Conservation (phyloP, 1,140 invertebrate species). For the Drosophila mauritiana region DNA sequence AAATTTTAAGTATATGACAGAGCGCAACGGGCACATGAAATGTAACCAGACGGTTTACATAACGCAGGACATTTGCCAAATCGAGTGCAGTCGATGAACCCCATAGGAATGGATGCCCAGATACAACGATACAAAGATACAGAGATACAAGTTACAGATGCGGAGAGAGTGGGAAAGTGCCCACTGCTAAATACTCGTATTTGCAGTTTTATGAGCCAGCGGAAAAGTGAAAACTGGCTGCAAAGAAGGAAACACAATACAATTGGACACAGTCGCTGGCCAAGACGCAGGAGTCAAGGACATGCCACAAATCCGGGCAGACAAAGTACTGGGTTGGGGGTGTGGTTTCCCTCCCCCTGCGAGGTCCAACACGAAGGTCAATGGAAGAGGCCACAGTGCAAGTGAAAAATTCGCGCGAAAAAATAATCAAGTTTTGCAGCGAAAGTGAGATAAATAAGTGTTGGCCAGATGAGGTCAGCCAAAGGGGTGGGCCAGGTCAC, state of each 20-base stretch:
- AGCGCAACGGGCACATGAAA: slow-evolving; percentile 27
- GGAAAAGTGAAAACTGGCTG: slow-evolving; percentile 71
- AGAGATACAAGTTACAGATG: slow-evolving; percentile 18
- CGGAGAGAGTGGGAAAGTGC: slow-evolving; percentile 13
- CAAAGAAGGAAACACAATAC: slow-evolving; percentile 61
- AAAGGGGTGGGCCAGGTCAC: slow-evolving; percentile 9
- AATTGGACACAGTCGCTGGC: slow-evolving; percentile 46
- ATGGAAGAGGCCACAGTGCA: slow-evolving; percentile 59
- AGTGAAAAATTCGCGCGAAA: slow-evolving; percentile 60
- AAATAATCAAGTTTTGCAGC: slow-evolving; percentile 73
- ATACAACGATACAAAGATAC: slow-evolving; percentile 10
- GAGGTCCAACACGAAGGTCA: slow-evolving; percentile 48
- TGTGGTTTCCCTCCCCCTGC: not conserved
- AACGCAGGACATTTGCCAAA: slow-evolving; percentile 49
- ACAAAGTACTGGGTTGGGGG: not conserved
- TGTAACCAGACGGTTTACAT: slow-evolving; percentile 67
- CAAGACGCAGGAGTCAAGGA: slow-evolving; percentile 73
- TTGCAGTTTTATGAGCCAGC: slow-evolving; percentile 75
- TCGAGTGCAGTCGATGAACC: slow-evolving; percentile 65
- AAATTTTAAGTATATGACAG: slow-evolving; percentile 39
- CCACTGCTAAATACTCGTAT: slow-evolving; percentile 72
- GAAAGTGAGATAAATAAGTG: slow-evolving; percentile 74
- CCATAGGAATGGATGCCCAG: slow-evolving; percentile 15
- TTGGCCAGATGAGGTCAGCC: not conserved
- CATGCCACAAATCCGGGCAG: slow-evolving; percentile 59